These are phyloP conservation scores for Lepilemur septentrionalis DNA, from an alignment of 2,797 vertebrate species.

Conservation along the genomic window DNA sequence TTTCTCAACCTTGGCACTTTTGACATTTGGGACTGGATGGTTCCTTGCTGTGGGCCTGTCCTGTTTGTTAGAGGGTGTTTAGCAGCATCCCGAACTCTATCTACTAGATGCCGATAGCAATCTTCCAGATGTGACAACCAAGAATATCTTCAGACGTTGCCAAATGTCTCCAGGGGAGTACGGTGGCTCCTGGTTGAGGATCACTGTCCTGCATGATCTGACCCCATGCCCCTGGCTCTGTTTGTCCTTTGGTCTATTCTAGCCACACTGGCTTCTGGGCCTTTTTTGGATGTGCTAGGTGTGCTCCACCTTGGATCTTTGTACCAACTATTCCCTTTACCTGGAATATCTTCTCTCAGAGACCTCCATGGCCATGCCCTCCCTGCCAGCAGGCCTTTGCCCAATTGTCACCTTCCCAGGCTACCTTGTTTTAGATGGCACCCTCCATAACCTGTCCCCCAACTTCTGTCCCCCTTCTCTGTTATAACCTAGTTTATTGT, in stretches of 20 bases:
- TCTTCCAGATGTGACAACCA: background rate
- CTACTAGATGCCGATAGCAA: background rate
- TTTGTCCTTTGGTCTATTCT: background rate
- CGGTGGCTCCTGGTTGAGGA: background rate
- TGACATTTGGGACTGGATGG: no score
- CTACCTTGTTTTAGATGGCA: background rate
- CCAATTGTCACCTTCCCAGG: no score
- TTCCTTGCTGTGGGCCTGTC: background rate
- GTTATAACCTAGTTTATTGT: background rate
- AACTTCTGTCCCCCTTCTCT: background rate
- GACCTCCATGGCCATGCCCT: accelerated
- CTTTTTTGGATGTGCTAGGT: background rate
- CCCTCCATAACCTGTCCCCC: background rate
- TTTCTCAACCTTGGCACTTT: background rate
- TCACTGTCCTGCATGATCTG: accelerated
- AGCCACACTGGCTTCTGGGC: background rate
- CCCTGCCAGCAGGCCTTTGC: background rate
- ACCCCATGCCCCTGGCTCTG: no score
- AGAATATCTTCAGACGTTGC: background rate
- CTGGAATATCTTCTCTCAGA: background rate
- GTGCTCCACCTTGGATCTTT: background rate
- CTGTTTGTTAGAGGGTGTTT: background rate
- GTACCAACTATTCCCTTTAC: background rate
- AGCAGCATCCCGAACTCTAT: background rate
- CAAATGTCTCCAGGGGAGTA: background rate